Percentiles rank a stretch among this genome's conserved stretches.
Evolutionary conservation across 2,113 vertebrate genomes (phyloP).

Genomic region (Eptatretus burgeri): DNA sequence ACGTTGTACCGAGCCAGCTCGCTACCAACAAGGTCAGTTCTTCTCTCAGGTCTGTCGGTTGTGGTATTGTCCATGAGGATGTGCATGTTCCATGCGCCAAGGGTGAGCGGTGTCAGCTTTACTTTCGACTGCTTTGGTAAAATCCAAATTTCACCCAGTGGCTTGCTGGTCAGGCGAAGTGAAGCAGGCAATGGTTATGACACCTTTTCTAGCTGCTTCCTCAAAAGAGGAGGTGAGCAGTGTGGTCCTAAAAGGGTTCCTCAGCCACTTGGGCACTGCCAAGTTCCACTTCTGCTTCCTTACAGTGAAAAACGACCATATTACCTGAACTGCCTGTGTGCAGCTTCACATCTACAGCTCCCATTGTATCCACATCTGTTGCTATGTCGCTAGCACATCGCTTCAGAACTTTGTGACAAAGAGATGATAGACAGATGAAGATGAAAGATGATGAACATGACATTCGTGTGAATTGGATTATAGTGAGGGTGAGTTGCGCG

Average conservation of each 20-base stretch:
- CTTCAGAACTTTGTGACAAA: not conserved
- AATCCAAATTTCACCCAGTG: not conserved
- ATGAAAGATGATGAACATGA: not conserved
- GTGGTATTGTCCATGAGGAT: constrained; percentile 1
- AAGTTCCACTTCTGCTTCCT: not conserved
- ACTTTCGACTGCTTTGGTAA: not conserved
- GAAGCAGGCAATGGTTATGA: not conserved
- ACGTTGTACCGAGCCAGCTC: not conserved
- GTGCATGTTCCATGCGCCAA: not conserved
- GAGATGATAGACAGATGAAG: too few relatives aligned
- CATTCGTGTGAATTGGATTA: not conserved
- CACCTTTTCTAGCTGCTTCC: not conserved
- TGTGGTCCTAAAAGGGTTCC: not conserved
- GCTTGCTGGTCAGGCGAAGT: not conserved
- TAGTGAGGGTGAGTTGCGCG: not conserved
- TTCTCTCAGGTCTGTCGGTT: not conserved
- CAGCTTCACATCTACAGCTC: not conserved
- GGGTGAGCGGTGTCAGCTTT: constrained; percentile 1
- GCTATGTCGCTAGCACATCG: not conserved
- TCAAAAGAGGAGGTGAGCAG: not conserved
- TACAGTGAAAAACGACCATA: not conserved
- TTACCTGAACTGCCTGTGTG: not conserved
- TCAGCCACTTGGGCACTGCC: not conserved
- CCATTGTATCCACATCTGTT: not conserved
- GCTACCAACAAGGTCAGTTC: not conserved